Evolutionary conservation across 1,140 invertebrate species (phyloP).

Genomic region (Heliothis subflexa): DNA sequence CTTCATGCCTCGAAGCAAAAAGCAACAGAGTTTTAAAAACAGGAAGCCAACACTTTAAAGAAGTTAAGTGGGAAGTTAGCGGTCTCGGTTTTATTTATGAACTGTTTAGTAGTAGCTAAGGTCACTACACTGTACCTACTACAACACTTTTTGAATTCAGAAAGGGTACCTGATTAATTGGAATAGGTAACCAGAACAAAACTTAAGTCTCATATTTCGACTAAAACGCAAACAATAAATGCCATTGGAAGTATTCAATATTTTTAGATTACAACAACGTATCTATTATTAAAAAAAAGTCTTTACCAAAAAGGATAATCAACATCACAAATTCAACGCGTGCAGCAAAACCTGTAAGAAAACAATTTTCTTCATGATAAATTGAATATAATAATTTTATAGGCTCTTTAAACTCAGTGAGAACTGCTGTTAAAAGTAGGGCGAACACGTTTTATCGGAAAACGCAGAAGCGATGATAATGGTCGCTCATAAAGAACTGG

Average conservation of each 20-base stretch:
- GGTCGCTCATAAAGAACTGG: slow-evolving; percentile 80
- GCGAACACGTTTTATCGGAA: slow-evolving; percentile 80
- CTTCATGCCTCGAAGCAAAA: slow-evolving; percentile 75
- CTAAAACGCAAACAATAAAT: too few relatives aligned
- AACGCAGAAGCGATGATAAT: slow-evolving; percentile 83
- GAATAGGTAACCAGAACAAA: neutral
- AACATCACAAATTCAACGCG: slow-evolving; percentile 30
- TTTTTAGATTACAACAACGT: too few relatives aligned
- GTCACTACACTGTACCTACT: slow-evolving; percentile 39
- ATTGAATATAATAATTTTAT: slow-evolving; percentile 78
- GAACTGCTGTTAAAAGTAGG: slow-evolving; percentile 77
- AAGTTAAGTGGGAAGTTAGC: slow-evolving; percentile 83
- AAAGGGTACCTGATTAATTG: neutral
- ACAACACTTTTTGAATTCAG: slow-evolving; percentile 14
- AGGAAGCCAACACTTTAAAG: slow-evolving; percentile 81
- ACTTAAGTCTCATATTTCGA: neutral
- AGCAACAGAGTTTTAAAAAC: slow-evolving; percentile 80
- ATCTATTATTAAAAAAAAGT: neutral
- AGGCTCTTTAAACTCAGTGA: slow-evolving; percentile 71
- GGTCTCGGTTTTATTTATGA: slow-evolving; percentile 79
- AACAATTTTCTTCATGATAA: slow-evolving; percentile 60
- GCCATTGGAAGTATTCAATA: too few relatives aligned
- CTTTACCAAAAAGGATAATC: neutral
- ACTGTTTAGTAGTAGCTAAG: slow-evolving; percentile 62
- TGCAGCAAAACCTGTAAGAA: slow-evolving; percentile 44